Evolutionary conservation across 2,797 vertebrate genomes (phyloP).

Genomic region (Microhierax caerulescens): DNA sequence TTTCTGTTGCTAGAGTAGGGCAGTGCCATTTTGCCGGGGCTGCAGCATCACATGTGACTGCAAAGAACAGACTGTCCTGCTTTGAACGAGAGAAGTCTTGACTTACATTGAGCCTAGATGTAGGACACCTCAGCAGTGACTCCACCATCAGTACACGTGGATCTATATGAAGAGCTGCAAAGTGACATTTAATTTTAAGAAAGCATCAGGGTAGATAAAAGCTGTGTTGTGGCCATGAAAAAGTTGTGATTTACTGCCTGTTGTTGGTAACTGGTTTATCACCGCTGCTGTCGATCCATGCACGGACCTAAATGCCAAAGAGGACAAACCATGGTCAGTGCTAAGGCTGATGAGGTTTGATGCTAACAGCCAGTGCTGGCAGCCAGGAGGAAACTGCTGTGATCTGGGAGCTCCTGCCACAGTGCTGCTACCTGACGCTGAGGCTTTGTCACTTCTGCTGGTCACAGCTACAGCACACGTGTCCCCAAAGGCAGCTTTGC

Average conservation of each 20-base stretch:
- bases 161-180: not conserved
- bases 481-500: not conserved
- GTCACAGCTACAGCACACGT: not conserved
- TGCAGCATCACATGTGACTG: not conserved
- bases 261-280: not conserved
- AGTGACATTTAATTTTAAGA: not conserved
- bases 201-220: not conserved
- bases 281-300: not conserved
- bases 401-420: not conserved
- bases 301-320: not conserved
- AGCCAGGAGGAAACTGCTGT: not conserved
- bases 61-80: not conserved
- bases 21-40: not conserved
- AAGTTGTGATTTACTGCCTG: not conserved
- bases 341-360: not conserved
- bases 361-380: not conserved
- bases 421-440: fast-evolving
- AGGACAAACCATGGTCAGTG: not conserved
- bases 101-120: fast-evolving
- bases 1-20: not conserved
- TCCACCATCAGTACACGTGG: fast-evolving
- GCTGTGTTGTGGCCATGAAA: not conserved
- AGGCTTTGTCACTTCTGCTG: not conserved
- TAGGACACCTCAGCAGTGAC: not conserved
- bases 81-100: not conserved